Evolutionary conservation across 1,140 invertebrate species (phyloP).

Genomic region (Drosophila kurseongensis): DNA sequence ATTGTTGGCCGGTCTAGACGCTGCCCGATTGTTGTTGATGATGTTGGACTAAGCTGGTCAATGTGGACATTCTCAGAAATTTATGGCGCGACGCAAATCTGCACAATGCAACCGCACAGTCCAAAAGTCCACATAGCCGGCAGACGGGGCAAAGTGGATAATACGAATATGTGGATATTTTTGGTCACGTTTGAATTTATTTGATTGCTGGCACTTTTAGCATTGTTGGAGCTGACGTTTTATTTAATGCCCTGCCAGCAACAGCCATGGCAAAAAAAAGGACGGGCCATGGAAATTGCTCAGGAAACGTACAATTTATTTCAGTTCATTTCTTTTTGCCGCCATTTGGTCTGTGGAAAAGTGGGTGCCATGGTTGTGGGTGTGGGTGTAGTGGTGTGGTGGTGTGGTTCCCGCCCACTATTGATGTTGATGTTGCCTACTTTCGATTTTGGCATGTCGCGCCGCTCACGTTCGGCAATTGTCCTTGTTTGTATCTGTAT

Average conservation of each 20-base stretch:
- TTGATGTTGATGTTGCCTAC: constrained; percentile 80
- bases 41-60: constrained; percentile 63
- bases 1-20: constrained; percentile 51
- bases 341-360: constrained; percentile 53
- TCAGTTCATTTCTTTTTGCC: constrained; percentile 82
- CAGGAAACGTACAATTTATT: constrained; percentile 83
- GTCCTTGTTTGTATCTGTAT: constrained; percentile 46
- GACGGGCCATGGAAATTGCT: constrained; percentile 73
- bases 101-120: constrained; percentile 61
- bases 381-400: too few species aligned
- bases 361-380: constrained; percentile 3
- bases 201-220: constrained; percentile 82
- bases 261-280: constrained; percentile 46
- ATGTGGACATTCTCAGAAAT: constrained; percentile 46
- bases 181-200: constrained; percentile 83
- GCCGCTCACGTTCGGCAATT: constrained; percentile 72
- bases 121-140: constrained; percentile 25
- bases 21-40: constrained; percentile 61
- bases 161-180: constrained; percentile 79
- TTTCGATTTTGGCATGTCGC: constrained; percentile 83
- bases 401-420: constrained; percentile 47
- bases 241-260: constrained; percentile 79
- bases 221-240: constrained; percentile 81
- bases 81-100: constrained; percentile 77
- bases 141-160: constrained; percentile 59